Conservation (phyloP, 2,797 vertebrate species). For the Argya squamiceps region DNA sequence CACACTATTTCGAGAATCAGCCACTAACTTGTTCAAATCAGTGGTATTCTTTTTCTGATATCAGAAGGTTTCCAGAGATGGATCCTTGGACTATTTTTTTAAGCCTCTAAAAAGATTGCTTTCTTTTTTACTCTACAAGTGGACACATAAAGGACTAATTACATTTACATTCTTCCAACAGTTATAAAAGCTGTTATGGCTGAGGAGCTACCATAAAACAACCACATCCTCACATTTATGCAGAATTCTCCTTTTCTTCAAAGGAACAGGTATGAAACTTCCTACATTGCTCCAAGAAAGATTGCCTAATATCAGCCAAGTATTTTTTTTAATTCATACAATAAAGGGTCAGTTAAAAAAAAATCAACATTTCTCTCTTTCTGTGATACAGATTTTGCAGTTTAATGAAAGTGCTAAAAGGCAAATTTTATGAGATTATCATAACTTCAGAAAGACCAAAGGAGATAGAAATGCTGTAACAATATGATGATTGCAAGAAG, state of each 20-base stretch:
- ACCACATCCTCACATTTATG: constrained; percentile 54
- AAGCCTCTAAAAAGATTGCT: neutral
- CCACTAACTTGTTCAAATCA: neutral
- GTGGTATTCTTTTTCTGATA: neutral
- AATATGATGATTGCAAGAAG: neutral
- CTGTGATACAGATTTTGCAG: neutral
- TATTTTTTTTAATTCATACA: neutral
- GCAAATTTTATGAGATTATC: neutral
- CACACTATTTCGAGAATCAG: neutral
- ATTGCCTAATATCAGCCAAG: neutral
- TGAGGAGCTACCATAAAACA: constrained; percentile 60
- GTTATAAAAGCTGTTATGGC: constrained; percentile 61
- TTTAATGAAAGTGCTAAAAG: neutral
- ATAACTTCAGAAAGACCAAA: neutral
- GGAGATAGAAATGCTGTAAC: neutral
- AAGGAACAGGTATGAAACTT: constrained; percentile 58
- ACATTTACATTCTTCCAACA: constrained; percentile 63
- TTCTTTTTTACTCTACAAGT: constrained; percentile 9
- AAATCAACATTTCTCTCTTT: neutral
- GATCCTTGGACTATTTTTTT: neutral
- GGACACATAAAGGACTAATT: constrained; percentile 34
- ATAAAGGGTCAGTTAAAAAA: neutral
- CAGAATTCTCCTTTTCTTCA: constrained; percentile 64
- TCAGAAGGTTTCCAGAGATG: neutral
- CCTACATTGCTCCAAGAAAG: constrained; percentile 34